Conservation (phyloP, 2,888 invertebrate species). For the Parnassius smintheus region DNA sequence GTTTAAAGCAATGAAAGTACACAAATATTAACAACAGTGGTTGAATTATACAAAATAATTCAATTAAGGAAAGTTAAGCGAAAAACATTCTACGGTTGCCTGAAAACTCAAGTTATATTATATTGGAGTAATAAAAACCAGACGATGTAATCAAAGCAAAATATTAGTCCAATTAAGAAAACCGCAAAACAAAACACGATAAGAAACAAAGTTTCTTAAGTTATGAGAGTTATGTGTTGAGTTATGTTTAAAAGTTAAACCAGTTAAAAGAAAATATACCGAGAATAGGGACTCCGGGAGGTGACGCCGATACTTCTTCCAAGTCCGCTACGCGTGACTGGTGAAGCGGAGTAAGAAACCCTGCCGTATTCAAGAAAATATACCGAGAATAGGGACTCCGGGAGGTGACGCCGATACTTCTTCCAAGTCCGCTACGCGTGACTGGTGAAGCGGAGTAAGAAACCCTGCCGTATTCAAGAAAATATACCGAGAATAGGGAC, state of each 20-base stretch:
- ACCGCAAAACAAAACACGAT: not conserved
- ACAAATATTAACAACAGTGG: too few relatives aligned
- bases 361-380: conserved; percentile 2
- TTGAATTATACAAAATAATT: not conserved
- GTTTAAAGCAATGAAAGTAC: too few relatives aligned
- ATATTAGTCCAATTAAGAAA: not conserved
- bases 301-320: conserved; percentile 4
- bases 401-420: conserved; percentile 6
- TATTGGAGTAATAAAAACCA: not conserved
- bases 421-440: conserved; percentile 10
- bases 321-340: conserved; percentile 10
- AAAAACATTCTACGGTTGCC: too few relatives aligned
- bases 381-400: not conserved
- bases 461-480: conserved; percentile 8
- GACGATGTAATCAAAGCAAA: not conserved
- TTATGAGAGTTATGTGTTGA: too few relatives aligned
- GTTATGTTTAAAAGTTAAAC: too few relatives aligned
- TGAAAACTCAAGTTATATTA: too few relatives aligned
- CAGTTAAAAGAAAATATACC: not conserved
- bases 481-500: not conserved
- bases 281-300: conserved; percentile 2
- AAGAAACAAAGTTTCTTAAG: not conserved
- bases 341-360: conserved; percentile 16
- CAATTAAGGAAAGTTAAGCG: not conserved
- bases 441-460: conserved; percentile 12